Percentiles rank a stretch among this genome's conserved stretches.
Conservation (phyloP, 2,797 vertebrate species). For the Antrozous pallidus region DNA sequence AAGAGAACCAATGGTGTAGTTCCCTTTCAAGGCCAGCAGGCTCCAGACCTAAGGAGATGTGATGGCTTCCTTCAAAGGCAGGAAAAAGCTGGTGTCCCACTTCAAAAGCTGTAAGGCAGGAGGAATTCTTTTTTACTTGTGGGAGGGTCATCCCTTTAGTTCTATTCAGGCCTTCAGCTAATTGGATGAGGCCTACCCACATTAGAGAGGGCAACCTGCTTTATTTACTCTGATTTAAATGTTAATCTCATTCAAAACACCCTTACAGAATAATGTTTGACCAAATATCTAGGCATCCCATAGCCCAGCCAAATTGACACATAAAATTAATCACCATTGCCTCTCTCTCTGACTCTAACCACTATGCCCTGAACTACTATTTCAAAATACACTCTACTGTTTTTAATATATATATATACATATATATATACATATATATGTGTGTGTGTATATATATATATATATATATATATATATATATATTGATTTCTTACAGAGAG, state of each 20-base stretch:
- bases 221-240: not conserved
- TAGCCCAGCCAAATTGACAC: not conserved
- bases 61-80: not conserved
- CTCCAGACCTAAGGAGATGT: not conserved
- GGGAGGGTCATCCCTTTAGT: not conserved
- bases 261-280: not conserved
- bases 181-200: not conserved
- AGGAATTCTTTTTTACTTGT: not conserved
- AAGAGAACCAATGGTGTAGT: not conserved
- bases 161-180: not conserved
- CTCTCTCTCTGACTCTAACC: not conserved
- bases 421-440: too few relatives aligned
- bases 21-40: not conserved
- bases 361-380: not conserved
- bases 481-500: too few relatives aligned
- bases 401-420: too few relatives aligned
- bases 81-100: not conserved
- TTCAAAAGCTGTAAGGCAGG: not conserved
- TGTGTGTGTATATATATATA: too few relatives aligned
- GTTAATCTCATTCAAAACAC: not conserved
- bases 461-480: too few relatives aligned
- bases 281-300: not conserved
- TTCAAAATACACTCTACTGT: not conserved
- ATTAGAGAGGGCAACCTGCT: not conserved
- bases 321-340: not conserved